Conservation (phyloP, 2,797 vertebrate species). For the Fundulus diaphanus region DNA sequence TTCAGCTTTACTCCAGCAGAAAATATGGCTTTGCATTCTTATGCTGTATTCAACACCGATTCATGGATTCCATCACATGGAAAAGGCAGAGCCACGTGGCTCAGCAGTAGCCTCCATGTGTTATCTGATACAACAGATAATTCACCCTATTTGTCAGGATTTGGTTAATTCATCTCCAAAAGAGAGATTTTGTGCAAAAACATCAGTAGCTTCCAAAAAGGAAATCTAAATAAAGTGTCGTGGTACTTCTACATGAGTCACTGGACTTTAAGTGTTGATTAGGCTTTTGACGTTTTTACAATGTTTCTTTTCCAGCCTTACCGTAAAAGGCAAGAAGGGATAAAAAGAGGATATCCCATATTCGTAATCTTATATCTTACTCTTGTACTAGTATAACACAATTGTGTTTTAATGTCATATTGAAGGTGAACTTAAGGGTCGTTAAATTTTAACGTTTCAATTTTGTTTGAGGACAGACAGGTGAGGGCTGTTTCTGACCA, state of each 20-base stretch:
- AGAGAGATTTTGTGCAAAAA: constrained; percentile 4
- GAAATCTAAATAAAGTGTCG: constrained; percentile 14
- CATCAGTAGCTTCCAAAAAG: neutral
- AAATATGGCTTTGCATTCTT: constrained; percentile 1
- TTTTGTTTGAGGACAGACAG: constrained; percentile 12
- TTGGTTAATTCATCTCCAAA: constrained; percentile 9
- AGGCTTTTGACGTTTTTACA: constrained; percentile 11
- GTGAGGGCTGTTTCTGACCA: constrained; percentile 29
- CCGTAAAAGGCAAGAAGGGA: neutral
- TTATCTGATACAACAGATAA: neutral
- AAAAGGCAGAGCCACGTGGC: constrained; percentile 1
- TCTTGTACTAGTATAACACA: constrained; percentile 1
- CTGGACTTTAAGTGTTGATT: constrained; percentile 29
- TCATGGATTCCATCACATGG: neutral
- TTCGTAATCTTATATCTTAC: neutral
- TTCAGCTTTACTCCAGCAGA: neutral
- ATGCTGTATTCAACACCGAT: neutral
- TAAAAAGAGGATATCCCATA: neutral
- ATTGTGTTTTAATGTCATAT: neutral
- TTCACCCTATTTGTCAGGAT: neutral
- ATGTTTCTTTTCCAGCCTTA: neutral
- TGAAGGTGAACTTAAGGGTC: neutral
- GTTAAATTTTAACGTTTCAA: constrained; percentile 1
- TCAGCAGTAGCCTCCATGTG: neutral
- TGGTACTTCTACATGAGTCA: constrained; percentile 6